These are phyloP conservation scores for Charaxes varanes DNA, from an alignment of 1,140 invertebrate genomes.

Conservation along the genomic window DNA sequence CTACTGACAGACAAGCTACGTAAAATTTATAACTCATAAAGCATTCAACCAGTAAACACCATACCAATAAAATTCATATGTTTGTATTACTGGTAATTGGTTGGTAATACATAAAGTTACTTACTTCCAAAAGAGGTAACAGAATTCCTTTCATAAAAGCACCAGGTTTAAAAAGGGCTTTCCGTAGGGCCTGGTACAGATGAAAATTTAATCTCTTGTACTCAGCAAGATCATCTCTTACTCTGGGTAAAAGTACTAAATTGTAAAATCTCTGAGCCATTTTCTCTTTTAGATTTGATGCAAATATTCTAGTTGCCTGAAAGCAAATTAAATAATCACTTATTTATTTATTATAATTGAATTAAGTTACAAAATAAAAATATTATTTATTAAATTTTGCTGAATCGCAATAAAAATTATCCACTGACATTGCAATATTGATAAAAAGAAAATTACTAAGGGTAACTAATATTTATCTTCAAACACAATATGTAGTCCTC, in stretches of 20 bases:
- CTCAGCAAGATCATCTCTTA: conserved; percentile 96
- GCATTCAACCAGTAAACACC: no score
- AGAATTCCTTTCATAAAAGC: conserved; percentile 99
- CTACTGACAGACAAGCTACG: no score
- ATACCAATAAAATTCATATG: no score
- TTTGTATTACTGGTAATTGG: no score
- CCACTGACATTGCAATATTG: no score
- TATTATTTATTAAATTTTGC: neutral
- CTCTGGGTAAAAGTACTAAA: conserved; percentile 91
- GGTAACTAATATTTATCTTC: no score
- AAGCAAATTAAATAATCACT: conserved; percentile 19
- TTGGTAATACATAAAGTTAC: no score
- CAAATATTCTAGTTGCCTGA: conserved; percentile 95
- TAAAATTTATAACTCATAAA: no score
- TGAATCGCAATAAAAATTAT: no score
- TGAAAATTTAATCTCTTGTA: conserved; percentile 98
- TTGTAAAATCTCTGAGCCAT: conserved; percentile 99
- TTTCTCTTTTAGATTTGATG: conserved; percentile 95
- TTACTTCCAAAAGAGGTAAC: conserved; percentile 88
- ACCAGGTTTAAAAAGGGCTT: conserved; percentile 96
- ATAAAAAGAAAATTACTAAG: no score
- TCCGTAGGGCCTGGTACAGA: conserved; percentile 93
- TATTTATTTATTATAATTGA: no score
- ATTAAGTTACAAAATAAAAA: neutral
- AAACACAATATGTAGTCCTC: no score